Evolutionary conservation across 2,888 invertebrate species (phyloP).

Genomic region (Drosophila limbata): DNA sequence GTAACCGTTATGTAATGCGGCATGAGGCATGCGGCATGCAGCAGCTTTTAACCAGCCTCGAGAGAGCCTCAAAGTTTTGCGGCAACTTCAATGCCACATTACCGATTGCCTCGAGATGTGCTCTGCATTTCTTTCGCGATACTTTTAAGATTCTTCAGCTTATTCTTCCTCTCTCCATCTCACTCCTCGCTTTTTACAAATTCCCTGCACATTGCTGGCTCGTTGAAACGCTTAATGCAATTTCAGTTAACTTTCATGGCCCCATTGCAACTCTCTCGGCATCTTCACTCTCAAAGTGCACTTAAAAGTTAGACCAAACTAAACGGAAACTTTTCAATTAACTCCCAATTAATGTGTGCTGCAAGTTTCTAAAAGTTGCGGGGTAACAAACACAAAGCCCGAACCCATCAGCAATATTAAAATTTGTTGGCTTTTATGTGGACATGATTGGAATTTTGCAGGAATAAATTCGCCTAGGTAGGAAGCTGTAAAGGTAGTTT

Average conservation of each 20-base stretch:
- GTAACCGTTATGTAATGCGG: conserved; percentile 46
- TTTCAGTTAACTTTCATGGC: conserved; percentile 35
- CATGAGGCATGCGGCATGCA: conserved; percentile 24
- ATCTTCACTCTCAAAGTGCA: conserved; percentile 38
- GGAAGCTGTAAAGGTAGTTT: conserved; percentile 1
- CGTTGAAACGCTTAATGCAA: conserved; percentile 40
- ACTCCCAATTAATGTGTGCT: conserved; percentile 72
- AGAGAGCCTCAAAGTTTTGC: conserved; percentile 46
- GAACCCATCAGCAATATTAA: conserved; percentile 44
- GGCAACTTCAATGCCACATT: conserved; percentile 68
- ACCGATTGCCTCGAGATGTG: conserved; percentile 65
- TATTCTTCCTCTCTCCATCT: background rate
- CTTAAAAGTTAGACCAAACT: conserved; percentile 54
- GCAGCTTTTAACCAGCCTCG: conserved; percentile 34
- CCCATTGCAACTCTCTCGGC: conserved; percentile 21
- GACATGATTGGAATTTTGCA: conserved; percentile 33
- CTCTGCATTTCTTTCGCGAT: conserved; percentile 50
- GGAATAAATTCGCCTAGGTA: conserved; percentile 2
- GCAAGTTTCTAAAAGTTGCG: conserved; percentile 16
- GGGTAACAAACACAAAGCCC: conserved; percentile 12
- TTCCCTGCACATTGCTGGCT: background rate
- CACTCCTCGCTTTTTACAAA: background rate
- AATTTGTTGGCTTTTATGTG: conserved; percentile 36
- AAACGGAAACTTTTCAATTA: conserved; percentile 70
- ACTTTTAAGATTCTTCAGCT: conserved; percentile 34